Percentiles rank a stretch among this genome's conserved stretches.
Conservation (phyloP, 2,113 vertebrate species). For the Macrotis lagotis region DNA sequence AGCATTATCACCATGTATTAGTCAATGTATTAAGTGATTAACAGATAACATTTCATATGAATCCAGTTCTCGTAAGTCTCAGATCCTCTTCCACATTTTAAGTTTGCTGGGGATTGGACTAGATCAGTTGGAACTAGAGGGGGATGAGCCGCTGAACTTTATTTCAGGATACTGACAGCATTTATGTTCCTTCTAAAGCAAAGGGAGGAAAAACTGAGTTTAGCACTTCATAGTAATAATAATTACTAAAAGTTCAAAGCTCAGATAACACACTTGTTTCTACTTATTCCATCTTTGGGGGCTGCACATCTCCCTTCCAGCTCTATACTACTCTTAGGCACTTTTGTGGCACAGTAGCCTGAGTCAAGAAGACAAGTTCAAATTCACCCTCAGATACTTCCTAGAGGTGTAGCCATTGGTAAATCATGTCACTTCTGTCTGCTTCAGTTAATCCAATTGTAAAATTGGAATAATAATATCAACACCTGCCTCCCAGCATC, state of each 20-base stretch:
- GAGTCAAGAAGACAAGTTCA: neutral
- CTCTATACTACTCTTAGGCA: neutral
- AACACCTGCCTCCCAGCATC: neutral
- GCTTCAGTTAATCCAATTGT: neutral
- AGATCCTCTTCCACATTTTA: neutral
- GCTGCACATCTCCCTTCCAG: neutral
- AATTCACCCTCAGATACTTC: neutral
- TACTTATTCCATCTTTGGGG: neutral
- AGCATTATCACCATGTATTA: neutral
- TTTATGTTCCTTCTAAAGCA: neutral
- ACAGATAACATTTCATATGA: neutral
- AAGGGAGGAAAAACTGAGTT: neutral
- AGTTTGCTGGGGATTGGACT: neutral
- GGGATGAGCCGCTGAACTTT: neutral
- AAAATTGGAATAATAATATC: neutral
- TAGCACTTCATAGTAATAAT: neutral
- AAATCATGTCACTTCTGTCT: neutral
- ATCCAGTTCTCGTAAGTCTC: neutral
- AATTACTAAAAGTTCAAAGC: neutral
- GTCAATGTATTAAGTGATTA: neutral
- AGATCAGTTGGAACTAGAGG: neutral
- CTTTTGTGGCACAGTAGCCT: neutral
- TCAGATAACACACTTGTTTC: neutral
- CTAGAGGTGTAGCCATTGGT: no score
- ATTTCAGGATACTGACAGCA: neutral